These are phyloP conservation scores for Psammodynastes pulverulentus DNA, from an alignment of 2,113 vertebrate species.

Conservation along the genomic window DNA sequence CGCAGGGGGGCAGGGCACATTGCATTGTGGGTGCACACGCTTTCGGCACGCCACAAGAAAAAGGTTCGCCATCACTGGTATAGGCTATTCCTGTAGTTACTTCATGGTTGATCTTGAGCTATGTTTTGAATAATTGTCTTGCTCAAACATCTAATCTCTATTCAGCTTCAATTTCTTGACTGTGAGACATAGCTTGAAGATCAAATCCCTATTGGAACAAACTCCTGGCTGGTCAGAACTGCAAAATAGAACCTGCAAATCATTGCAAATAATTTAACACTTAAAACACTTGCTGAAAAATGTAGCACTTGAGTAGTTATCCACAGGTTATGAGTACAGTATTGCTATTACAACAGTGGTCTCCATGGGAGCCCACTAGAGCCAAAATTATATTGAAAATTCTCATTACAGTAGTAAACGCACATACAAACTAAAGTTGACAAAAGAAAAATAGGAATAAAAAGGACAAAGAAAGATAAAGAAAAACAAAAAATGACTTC, in stretches of 20 bases:
- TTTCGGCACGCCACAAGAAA: no score
- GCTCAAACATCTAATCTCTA: neutral
- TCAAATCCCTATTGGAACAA: neutral
- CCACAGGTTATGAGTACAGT: neutral
- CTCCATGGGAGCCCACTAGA: no score
- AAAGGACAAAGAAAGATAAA: no score
- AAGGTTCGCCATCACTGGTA: no score
- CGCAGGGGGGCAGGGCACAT: no score
- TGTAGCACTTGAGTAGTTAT: neutral
- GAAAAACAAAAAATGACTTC: no score
- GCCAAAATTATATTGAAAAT: neutral
- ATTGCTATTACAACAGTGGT: neutral
- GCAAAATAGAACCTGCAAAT: neutral
- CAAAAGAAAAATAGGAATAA: neutral
- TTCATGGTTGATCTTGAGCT: neutral
- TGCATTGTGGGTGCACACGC: no score
- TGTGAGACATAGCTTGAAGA: neutral
- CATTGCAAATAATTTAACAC: neutral
- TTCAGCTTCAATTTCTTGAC: neutral
- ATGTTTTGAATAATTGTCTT: neutral
- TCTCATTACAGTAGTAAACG: neutral
- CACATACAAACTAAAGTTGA: neutral
- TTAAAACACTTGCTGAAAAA: neutral
- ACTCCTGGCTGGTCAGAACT: neutral
- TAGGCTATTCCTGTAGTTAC: neutral